Base-by-base conservation (phyloP, 2,113 vertebrate species). In the Poeciliopsis prolifica region DNA sequence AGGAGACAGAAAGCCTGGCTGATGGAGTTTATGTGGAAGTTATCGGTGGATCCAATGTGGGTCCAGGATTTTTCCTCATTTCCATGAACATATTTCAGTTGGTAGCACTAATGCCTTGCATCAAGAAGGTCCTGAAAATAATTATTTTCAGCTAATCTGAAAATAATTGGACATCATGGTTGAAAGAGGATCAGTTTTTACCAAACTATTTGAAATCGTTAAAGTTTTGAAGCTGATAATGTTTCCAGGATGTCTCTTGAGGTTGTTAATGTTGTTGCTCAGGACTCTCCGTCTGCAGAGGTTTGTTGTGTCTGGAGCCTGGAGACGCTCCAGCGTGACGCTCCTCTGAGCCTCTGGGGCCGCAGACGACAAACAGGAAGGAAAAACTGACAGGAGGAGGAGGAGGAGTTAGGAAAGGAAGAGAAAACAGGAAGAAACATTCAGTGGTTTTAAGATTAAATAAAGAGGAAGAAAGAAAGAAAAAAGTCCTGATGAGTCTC, bases 301-400 rank as follows among this genome's bases (percentile, higher is more conserved):
- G 85, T 61, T 70, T 86, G 87, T 87, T 87, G 89, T 86, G 89
- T 87, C 89, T 90, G 90, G 70, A 85, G 84, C 87, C 74, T 83
- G 28, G 87, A 90, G 82, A 89, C 75, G 88, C 79, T 81, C 88
- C 89, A 54, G 72, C 19, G 44, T 93, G 92, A 93, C 84, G 89
- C 75, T 87, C 80, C 78, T 87, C 72, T 51, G 90, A 80, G 85
- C 86, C 88, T 72, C 3, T 24, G 80, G 54, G 81, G 61, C 44
- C 22, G 37, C 14, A 48, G 1, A 64, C n/a, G 28, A 74, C 63
- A 29, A n/a, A 61, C 70, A 60, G 1, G 33, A 63, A 64, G 11
- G 22, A 35, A 37, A 12, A 61, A 15, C 29, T 29, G 24, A 65
- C 6, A 65, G 8, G 37, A 31, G n/a, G 33, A 31, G n/a, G 29